These are phyloP conservation scores for Hyppa rectilinea DNA, from an alignment of 2,888 invertebrate genomes.

Conservation along the genomic window DNA sequence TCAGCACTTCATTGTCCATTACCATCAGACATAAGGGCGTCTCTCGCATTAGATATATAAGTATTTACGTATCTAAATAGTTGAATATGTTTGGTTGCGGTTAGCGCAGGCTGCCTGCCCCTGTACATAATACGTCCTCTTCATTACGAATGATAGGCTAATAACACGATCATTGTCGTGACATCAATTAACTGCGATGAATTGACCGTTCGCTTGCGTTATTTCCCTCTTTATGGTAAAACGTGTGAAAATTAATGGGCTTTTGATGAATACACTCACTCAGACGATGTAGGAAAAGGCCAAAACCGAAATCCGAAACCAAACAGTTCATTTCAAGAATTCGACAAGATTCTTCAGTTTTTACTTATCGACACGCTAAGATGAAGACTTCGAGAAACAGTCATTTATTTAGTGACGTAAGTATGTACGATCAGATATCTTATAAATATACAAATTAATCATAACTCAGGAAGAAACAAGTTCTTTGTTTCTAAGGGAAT, in stretches of 20 bases:
- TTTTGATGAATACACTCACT: conserved; percentile 62
- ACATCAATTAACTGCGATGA: conserved; percentile 78
- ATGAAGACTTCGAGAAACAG: neutral
- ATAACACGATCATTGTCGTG: conserved; percentile 78
- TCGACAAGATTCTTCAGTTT: neutral
- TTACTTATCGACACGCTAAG: neutral
- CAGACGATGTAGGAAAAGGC: conserved; percentile 65
- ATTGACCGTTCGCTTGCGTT: conserved; percentile 68
- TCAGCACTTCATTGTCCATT: conserved; percentile 46
- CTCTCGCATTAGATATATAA: conserved; percentile 34
- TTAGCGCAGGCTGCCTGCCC: conserved; percentile 34
- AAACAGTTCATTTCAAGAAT: too few relatives aligned
- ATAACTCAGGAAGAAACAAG: conserved; percentile 49
- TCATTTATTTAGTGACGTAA: neutral
- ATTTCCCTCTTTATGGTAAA: conserved; percentile 73
- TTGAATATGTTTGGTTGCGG: conserved; percentile 42
- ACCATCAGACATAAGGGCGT: conserved; percentile 46
- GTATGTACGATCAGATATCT: conserved; percentile 7
- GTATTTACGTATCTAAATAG: conserved; percentile 22
- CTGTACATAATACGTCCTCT: conserved; percentile 50
- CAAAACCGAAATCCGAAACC: too few relatives aligned
- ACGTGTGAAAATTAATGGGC: conserved; percentile 71
- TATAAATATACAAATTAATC: conserved; percentile 54
- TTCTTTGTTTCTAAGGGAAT: conserved; percentile 57
- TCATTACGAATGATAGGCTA: conserved; percentile 59